A percentile compares a stretch with the other conserved stretches of the same genome.
Evolutionary conservation across 2,888 invertebrate genomes (phyloP).

Genomic region (Notodonta dromedarius): DNA sequence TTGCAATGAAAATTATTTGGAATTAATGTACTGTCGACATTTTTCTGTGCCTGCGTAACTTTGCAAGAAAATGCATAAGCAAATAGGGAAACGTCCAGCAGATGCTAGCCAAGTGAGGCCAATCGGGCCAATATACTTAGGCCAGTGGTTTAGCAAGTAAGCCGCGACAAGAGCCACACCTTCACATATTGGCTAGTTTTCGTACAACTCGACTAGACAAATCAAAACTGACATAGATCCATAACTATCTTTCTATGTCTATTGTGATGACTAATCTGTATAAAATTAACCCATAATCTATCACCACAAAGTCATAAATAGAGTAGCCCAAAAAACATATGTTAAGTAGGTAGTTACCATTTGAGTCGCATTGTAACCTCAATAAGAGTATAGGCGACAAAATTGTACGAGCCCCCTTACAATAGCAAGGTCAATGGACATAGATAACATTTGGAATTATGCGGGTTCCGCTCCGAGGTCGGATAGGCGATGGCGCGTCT

Average conservation of each 20-base stretch:
- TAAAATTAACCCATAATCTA: background rate
- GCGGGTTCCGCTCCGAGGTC: constrained; percentile 17
- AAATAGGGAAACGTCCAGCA: too few species aligned
- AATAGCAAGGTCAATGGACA: constrained; percentile 29
- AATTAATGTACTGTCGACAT: too few species aligned
- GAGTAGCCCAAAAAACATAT: constrained; percentile 1
- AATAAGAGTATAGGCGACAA: constrained; percentile 21
- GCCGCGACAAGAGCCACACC: background rate
- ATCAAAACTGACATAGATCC: background rate
- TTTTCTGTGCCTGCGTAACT: too few species aligned
- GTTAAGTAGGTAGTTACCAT: background rate
- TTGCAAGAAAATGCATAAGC: too few species aligned
- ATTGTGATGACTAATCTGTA: background rate
- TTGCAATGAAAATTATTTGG: too few species aligned
- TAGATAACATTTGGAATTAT: constrained; percentile 27
- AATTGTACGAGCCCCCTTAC: constrained; percentile 12
- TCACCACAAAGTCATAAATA: background rate
- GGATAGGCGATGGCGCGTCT: constrained; percentile 7
- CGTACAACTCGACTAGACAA: background rate
- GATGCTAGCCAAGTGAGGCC: too few species aligned
- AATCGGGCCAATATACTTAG: too few species aligned
- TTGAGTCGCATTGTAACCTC: constrained; percentile 6
- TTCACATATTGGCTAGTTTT: background rate
- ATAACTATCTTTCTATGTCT: background rate
- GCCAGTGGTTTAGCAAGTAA: too few species aligned